Percentiles rank a stretch among this genome's conserved stretches.
Conservation (phyloP, 2,888 invertebrate species). For the Hemithea aestivaria region DNA sequence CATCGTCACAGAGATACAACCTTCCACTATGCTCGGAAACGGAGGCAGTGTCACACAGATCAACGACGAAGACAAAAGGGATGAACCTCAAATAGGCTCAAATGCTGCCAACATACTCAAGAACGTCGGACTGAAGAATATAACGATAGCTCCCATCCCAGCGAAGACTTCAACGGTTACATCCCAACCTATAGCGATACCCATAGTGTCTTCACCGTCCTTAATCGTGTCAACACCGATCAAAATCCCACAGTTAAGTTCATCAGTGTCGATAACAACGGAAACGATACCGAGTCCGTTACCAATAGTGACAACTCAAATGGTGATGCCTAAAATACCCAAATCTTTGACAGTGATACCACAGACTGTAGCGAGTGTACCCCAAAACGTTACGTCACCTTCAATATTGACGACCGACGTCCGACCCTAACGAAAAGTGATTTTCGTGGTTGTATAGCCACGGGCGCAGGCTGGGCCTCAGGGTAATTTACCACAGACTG, state of each 20-base stretch:
- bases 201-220: conserved; percentile 47
- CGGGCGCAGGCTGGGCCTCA: conserved; percentile 15
- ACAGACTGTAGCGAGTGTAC: conserved; percentile 58
- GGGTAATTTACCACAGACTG: no score
- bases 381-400: conserved; percentile 24
- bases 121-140: conserved; percentile 71
- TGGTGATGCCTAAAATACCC: conserved; percentile 87
- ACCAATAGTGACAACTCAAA: conserved; percentile 47
- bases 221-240: conserved; percentile 50
- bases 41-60: conserved; percentile 60
- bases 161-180: conserved; percentile 64
- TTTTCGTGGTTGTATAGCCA: conserved; percentile 54
- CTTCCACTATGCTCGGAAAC: conserved; percentile 60
- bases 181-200: conserved; percentile 44
- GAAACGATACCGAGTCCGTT: conserved; percentile 45
- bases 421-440: conserved; percentile 65
- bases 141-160: conserved; percentile 70
- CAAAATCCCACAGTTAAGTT: conserved; percentile 54
- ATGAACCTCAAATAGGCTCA: conserved; percentile 44
- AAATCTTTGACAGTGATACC: conserved; percentile 90
- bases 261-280: conserved; percentile 55
- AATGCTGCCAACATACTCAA: conserved; percentile 69
- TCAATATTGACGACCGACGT: conserved; percentile 29
- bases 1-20: conserved; percentile 60
- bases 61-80: conserved; percentile 40